phyloP scores from a whole-genome alignment of 2,888 invertebrate species.

The Brassicogethes aeneus region DNA sequence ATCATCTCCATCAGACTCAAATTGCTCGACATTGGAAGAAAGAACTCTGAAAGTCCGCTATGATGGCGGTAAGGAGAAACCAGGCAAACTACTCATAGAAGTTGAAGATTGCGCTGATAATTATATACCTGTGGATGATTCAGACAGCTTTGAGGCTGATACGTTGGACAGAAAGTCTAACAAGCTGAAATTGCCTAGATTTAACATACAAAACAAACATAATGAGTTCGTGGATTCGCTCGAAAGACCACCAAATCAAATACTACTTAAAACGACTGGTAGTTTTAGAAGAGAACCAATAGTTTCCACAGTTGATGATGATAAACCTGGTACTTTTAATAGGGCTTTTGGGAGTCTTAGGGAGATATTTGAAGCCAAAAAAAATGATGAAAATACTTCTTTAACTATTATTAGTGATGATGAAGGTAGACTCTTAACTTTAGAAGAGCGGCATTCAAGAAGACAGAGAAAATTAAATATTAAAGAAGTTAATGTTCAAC shows the following conservation, averaged over 20 bases:
- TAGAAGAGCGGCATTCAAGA: slow-evolving; percentile 65
- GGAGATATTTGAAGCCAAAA: slow-evolving; percentile 62
- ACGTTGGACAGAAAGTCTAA: slow-evolving; percentile 73
- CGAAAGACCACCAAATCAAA: slow-evolving; percentile 46
- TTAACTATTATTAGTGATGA: slow-evolving; percentile 41
- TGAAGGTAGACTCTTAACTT: slow-evolving; percentile 57
- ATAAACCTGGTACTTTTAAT: slow-evolving; percentile 35
- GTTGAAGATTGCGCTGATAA: slow-evolving; percentile 74
- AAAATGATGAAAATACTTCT: slow-evolving; percentile 30
- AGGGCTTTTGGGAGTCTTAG: slow-evolving; percentile 60
- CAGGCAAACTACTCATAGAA: slow-evolving; percentile 76
- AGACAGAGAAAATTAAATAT: slow-evolving; percentile 51
- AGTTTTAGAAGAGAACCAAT: slow-evolving; percentile 54
- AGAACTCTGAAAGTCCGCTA: slow-evolving; percentile 41
- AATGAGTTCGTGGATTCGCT: slow-evolving; percentile 47
- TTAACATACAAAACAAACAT: slow-evolving; percentile 12
- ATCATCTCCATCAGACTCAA: slow-evolving; percentile 50
- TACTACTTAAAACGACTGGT: slow-evolving; percentile 58
- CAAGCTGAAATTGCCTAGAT: slow-evolving; percentile 30
- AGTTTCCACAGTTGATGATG: slow-evolving; percentile 26
- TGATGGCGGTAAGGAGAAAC: slow-evolving; percentile 50
- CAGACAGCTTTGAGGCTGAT: slow-evolving; percentile 78
- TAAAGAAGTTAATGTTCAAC: slow-evolving; percentile 46
- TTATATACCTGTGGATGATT: slow-evolving; percentile 66
- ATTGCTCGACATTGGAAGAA: slow-evolving; percentile 44